Percentiles rank a stretch among this genome's conserved stretches.
Evolutionary conservation across 2,113 vertebrate genomes (phyloP).

Genomic region (Macroglossus sobrinus): DNA sequence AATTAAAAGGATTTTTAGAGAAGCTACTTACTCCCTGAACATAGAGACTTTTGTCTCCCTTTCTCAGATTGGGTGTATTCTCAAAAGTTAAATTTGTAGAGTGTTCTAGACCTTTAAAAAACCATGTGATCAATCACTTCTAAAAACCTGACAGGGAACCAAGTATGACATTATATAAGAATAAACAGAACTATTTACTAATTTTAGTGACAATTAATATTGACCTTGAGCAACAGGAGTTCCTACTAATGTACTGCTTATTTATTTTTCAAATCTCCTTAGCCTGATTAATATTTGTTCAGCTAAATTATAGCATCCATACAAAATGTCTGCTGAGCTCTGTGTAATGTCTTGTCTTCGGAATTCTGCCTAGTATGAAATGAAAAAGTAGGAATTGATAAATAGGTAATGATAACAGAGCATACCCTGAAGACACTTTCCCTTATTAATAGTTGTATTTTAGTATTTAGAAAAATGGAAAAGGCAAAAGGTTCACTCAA

Average conservation of each 20-base stretch:
- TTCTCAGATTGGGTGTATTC: slow-evolving; percentile 52
- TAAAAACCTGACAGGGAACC: not conserved
- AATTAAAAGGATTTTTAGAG: slow-evolving; percentile 27
- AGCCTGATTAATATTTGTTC: not conserved
- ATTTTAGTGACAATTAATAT: not conserved
- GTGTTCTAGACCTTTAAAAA: slow-evolving; percentile 50
- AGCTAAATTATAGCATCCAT: not conserved
- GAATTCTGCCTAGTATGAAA: slow-evolving; percentile 2
- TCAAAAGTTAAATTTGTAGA: not conserved
- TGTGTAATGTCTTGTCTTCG: not conserved
- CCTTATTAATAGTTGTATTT: not conserved
- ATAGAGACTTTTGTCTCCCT: slow-evolving; percentile 57
- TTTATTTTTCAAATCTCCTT: slow-evolving; percentile 30
- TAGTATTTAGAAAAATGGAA: not conserved
- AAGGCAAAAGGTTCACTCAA: not conserved
- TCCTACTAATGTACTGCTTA: not conserved
- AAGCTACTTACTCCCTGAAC: slow-evolving; percentile 39
- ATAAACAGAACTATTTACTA: slow-evolving; percentile 7
- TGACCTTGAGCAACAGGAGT: not conserved
- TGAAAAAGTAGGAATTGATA: not conserved
- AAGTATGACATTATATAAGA: not conserved
- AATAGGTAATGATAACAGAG: not conserved
- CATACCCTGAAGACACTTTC: not conserved
- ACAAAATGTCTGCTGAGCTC: not conserved
- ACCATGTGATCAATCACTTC: slow-evolving; percentile 14